Base-by-base conservation (phyloP, 2,797 vertebrate species). In the Lophius americanus region DNA sequence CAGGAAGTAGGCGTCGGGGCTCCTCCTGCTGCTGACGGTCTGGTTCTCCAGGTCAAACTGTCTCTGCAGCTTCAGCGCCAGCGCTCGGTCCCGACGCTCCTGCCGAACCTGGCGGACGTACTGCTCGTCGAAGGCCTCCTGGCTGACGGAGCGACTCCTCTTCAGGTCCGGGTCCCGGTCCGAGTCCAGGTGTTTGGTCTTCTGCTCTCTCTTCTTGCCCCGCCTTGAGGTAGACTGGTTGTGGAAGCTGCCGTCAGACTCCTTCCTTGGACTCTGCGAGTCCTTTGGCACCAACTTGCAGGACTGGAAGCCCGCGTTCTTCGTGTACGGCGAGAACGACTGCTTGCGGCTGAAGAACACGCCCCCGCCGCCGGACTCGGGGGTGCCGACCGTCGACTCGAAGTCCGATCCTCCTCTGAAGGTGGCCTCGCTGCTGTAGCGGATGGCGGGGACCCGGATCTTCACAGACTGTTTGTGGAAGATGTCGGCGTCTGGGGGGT, bases 131-230 rank as follows among this genome's bases (percentile, higher is more conserved):
- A 68, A 51, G 81, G 88, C 38, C 73, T 89, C 3, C 82, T 77
- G 9, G 44, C 6, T 54, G 39, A 61, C 54, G 0, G 86, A 80
- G 49, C 92, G 89, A 65, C 89, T 89, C 79, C 92, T 93, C 73
- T 95, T 96, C 48, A 88, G 57, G 2, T 93, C 88, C 3, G 54
- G 33, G 49, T 92, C 92, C 0, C 85, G 89, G 50, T 93, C 94
- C 44, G 65, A 56, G 65, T 97, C 95, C 87, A 96, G 53, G 86
- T 97, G 96, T 91, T 97, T 97, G 7, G 94, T 98, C 87, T 98
- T 98, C 82, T 95, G 96, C 68, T 90, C 94, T 60, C 95, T 92
- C 86, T 98, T 98, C 13, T 89, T 92, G 51, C 96, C 95, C 58
- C 93, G 87, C 3, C 93, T 80, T 75, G 95, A 92, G 61, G 94